Evolutionary conservation across 2,888 invertebrate species (phyloP).

Genomic region (Augochlorella aurata): DNA sequence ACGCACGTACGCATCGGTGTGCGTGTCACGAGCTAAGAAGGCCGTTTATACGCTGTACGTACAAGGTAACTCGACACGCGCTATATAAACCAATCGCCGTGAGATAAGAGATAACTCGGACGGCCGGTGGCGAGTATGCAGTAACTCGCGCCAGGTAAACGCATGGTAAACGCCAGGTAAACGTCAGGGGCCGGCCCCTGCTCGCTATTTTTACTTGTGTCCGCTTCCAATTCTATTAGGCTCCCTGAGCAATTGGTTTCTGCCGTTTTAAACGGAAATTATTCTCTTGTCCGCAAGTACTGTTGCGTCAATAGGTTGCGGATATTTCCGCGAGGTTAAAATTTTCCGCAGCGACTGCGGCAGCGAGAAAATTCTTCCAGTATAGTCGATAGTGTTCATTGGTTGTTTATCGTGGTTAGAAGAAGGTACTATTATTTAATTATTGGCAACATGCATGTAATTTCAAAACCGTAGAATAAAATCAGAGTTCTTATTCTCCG

Average conservation of each 20-base stretch:
- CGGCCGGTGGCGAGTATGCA: conserved; percentile 10
- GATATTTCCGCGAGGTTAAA: not conserved
- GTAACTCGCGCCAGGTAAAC: conserved; percentile 32
- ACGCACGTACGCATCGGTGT: conserved; percentile 30
- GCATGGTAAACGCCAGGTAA: not conserved
- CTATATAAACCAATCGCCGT: conserved; percentile 54
- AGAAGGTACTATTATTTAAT: too few relatives aligned
- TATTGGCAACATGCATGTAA: too few relatives aligned
- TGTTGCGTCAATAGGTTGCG: not conserved
- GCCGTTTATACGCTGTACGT: conserved; percentile 55
- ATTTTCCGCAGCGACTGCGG: not conserved
- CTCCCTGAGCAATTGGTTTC: not conserved
- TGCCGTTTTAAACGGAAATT: not conserved
- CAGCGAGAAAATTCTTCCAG: too few relatives aligned
- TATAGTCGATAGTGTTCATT: too few relatives aligned
- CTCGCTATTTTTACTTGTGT: not conserved
- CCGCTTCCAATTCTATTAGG: not conserved
- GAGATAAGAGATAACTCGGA: conserved; percentile 52
- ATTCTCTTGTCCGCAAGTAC: not conserved
- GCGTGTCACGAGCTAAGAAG: conserved; percentile 53
- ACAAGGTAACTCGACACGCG: conserved; percentile 52
- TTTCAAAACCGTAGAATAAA: too few relatives aligned
- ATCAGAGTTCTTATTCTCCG: too few relatives aligned
- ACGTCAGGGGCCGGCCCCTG: not conserved
- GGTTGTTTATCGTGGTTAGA: too few relatives aligned